Percentiles rank a stretch among this genome's conserved stretches.
These are phyloP conservation scores for Eupithecia subfuscata DNA, from an alignment of 2,888 invertebrate genomes.

Conservation along the genomic window DNA sequence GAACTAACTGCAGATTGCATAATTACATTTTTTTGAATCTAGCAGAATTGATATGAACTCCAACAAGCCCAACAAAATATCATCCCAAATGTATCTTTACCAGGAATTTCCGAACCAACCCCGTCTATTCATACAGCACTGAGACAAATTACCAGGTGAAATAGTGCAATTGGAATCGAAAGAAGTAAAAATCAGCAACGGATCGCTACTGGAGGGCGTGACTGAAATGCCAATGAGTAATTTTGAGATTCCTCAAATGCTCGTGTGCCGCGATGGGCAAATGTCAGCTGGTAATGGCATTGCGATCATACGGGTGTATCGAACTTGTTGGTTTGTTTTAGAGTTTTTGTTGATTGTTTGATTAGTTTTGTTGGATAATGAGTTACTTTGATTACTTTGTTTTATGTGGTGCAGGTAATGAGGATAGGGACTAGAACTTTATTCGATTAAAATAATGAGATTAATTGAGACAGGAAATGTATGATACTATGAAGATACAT, in stretches of 20 bases:
- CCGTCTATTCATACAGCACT: slow-evolving; percentile 34
- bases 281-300: slow-evolving; percentile 80
- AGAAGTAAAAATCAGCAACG: slow-evolving; percentile 82
- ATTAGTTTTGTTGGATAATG: slow-evolving; percentile 13
- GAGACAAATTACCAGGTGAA: slow-evolving; percentile 77
- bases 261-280: slow-evolving; percentile 68
- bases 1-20: too few species aligned
- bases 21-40: neutral
- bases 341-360: slow-evolving; percentile 45
- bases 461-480: neutral
- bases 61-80: neutral
- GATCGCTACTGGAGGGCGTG: slow-evolving; percentile 73
- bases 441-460: neutral
- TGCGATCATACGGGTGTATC: slow-evolving; percentile 72
- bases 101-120: slow-evolving; percentile 20
- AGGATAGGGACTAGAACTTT: neutral
- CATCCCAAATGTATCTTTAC: slow-evolving; percentile 5
- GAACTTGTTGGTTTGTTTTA: slow-evolving; percentile 64
- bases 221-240: slow-evolving; percentile 82
- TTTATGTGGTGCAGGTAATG: neutral
- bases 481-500: neutral
- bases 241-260: slow-evolving; percentile 80
- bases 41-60: neutral
- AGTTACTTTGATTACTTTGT: slow-evolving; percentile 17
- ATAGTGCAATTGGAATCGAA: slow-evolving; percentile 80